phyloP scores from a whole-genome alignment of 2,113 vertebrate genomes.

The Hipposideros armiger region DNA sequence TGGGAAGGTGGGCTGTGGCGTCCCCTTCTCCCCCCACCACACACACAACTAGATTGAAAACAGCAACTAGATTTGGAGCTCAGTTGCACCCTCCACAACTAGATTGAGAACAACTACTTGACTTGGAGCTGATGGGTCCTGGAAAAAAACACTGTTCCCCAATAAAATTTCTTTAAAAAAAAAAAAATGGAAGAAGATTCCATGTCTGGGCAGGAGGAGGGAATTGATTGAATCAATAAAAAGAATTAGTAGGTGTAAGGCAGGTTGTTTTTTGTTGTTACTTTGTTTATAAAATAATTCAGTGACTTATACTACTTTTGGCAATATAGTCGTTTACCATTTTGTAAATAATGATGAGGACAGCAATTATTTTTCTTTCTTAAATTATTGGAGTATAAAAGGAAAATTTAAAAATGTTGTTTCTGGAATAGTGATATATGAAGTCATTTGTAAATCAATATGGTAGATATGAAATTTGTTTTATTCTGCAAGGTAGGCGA shows the following conservation, averaged over 20 bases:
- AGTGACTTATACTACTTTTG: not conserved
- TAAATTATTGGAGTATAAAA: slow-evolving; percentile 39
- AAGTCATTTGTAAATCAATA: not conserved
- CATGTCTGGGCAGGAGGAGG: too few species aligned
- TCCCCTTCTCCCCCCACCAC: too few species aligned
- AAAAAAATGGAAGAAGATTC: too few species aligned
- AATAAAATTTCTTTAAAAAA: too few species aligned
- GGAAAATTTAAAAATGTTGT: not conserved
- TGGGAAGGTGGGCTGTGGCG: too few species aligned
- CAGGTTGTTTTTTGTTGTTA: not conserved
- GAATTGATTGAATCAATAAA: not conserved
- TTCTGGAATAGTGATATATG: not conserved
- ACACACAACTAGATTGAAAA: too few species aligned
- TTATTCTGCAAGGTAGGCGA: not conserved
- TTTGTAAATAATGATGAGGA: not conserved
- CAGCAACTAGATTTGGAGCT: too few species aligned
- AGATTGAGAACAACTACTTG: too few species aligned
- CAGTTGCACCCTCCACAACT: too few species aligned
- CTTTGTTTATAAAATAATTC: not conserved
- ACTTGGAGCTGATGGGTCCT: too few species aligned
- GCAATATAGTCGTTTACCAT: not conserved
- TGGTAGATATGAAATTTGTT: not conserved
- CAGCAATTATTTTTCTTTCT: slow-evolving; percentile 11
- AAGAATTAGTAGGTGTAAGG: not conserved
- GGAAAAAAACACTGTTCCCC: too few species aligned